Percentiles rank a stretch among this genome's conserved stretches.
Evolutionary conservation across 2,797 vertebrate genomes (phyloP).

Genomic region (Eulemur mongoz): DNA sequence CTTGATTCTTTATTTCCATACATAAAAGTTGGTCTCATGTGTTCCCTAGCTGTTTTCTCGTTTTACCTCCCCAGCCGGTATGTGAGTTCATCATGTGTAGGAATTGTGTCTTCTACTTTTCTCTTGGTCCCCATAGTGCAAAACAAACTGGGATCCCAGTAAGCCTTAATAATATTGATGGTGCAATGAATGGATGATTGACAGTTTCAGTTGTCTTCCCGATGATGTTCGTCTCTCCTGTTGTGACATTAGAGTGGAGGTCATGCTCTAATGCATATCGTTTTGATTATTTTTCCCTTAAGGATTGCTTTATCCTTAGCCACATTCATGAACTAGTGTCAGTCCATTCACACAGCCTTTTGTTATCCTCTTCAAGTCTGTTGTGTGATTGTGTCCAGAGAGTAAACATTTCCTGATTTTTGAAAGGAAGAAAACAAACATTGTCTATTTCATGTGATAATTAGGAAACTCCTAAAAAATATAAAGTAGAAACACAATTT

Average conservation of each 20-base stretch:
- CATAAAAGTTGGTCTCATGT: neutral
- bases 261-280: neutral
- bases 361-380: neutral
- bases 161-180: neutral
- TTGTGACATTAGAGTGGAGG: neutral
- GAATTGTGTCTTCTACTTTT: neutral
- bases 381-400: neutral
- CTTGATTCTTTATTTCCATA: neutral
- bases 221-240: neutral
- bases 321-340: neutral
- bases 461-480: slow-evolving; percentile 1
- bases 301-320: neutral
- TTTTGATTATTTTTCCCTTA: neutral
- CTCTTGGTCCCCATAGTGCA: neutral
- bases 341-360: neutral
- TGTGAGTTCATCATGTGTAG: neutral
- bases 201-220: neutral
- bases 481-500: neutral
- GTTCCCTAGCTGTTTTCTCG: neutral
- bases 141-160: neutral
- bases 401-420: neutral
- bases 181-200: neutral
- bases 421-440: neutral
- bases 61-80: neutral
- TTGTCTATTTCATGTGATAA: neutral